Evolutionary conservation across 2,113 vertebrate genomes (phyloP).

Genomic region (Istiophorus platypterus): DNA sequence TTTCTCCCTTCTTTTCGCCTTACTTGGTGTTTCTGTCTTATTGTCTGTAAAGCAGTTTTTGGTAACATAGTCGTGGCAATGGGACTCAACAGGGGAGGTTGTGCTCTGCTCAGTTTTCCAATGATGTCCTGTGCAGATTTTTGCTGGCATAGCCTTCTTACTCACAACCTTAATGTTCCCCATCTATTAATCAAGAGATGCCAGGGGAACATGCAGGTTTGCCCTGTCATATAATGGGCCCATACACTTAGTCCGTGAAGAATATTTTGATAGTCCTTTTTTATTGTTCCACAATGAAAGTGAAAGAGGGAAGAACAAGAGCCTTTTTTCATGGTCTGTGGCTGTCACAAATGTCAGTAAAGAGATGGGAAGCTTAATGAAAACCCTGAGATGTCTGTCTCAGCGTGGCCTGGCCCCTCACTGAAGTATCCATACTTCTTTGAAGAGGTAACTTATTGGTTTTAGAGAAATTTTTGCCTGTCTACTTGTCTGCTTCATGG

Average conservation of each 20-base stretch:
- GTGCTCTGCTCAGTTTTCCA: constrained; percentile 19
- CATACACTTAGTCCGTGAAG: constrained; percentile 44
- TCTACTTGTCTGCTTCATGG: constrained; percentile 77
- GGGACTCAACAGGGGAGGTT: constrained; percentile 17
- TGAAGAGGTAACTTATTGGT: constrained; percentile 81
- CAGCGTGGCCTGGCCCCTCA: constrained; percentile 63
- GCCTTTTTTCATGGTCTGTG: constrained; percentile 61
- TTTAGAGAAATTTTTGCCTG: constrained; percentile 75
- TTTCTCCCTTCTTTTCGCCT: neutral
- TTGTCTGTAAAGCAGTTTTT: constrained; percentile 35
- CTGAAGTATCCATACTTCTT: constrained; percentile 70
- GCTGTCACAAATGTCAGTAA: constrained; percentile 76
- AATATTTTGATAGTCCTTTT: constrained; percentile 49
- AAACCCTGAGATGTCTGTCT: constrained; percentile 80
- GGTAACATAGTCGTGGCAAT: constrained; percentile 26
- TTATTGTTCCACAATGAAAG: constrained; percentile 69
- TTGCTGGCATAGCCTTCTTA: constrained; percentile 28
- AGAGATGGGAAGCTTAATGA: constrained; percentile 71
- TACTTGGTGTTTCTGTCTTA: constrained; percentile 9
- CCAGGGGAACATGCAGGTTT: constrained; percentile 53
- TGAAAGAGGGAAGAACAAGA: constrained; percentile 40
- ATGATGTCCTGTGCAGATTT: constrained; percentile 40
- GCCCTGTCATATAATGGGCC: constrained; percentile 45
- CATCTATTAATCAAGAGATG: constrained; percentile 60
- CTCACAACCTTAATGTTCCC: constrained; percentile 46